Evolutionary conservation across 2,113 vertebrate genomes (phyloP).

Genomic region (Macquaria australasica): DNA sequence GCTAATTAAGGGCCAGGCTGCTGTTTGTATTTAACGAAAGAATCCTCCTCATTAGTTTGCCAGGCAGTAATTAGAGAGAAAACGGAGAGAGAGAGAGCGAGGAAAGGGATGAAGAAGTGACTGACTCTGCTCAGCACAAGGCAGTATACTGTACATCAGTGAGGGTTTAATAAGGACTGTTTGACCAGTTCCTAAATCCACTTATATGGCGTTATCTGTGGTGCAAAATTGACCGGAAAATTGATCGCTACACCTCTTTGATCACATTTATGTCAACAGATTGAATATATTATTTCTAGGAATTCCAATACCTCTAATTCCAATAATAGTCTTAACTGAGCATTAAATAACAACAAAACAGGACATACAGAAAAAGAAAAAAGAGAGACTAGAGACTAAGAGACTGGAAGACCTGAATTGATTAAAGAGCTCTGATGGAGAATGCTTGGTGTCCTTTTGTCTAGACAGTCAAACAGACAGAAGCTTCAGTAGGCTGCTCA

Average conservation of each 20-base stretch:
- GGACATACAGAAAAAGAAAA: not conserved
- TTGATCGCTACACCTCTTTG: not conserved
- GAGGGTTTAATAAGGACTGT: not conserved
- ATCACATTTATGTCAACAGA: not conserved
- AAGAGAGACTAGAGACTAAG: no score
- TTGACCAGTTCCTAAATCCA: not conserved
- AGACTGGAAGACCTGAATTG: not conserved
- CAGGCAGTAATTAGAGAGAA: conserved; percentile 69
- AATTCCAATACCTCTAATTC: not conserved
- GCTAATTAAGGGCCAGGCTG: conserved; percentile 72
- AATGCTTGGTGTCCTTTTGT: not conserved
- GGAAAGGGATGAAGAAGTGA: conserved; percentile 41
- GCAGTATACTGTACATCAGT: conserved; percentile 2
- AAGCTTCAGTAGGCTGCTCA: not conserved
- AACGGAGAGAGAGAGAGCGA: conserved; percentile 5
- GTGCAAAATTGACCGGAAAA: not conserved
- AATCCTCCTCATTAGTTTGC: conserved; percentile 71
- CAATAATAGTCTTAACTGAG: not conserved
- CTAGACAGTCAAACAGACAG: not conserved
- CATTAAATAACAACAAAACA: not conserved
- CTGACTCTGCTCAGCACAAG: conserved; percentile 36
- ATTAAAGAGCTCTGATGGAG: not conserved
- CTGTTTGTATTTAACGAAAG: conserved; percentile 70
- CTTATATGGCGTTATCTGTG: not conserved
- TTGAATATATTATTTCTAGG: not conserved